These are phyloP conservation scores for Sycophila texana DNA, from an alignment of 2,888 invertebrate species.

Conservation along the genomic window DNA sequence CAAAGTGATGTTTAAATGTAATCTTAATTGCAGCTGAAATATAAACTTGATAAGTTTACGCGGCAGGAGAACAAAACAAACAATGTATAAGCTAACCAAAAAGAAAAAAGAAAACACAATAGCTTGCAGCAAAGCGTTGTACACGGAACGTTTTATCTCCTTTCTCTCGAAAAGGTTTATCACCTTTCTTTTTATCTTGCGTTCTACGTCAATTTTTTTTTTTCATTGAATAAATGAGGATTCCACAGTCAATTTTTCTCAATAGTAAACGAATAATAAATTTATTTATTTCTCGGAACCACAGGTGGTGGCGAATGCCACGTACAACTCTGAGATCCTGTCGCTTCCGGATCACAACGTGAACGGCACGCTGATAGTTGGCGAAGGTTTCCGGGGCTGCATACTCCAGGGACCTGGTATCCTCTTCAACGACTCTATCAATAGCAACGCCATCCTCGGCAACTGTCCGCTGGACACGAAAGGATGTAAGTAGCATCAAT, in stretches of 20 bases:
- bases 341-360: slow-evolving; percentile 84
- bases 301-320: slow-evolving; percentile 86
- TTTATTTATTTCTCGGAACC: slow-evolving; percentile 43
- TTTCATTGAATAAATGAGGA: no score
- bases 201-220: not conserved
- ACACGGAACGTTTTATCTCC: no score
- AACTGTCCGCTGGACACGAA: slow-evolving; percentile 85
- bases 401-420: slow-evolving; percentile 91
- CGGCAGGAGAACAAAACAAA: no score
- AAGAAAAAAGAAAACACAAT: no score
- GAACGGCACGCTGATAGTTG: slow-evolving; percentile 86
- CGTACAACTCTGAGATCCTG: slow-evolving; percentile 86
- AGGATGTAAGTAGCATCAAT: slow-evolving; percentile 79
- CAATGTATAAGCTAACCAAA: no score
- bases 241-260: not conserved
- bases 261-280: not conserved
- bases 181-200: slow-evolving; percentile 1
- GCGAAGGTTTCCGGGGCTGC: slow-evolving; percentile 89
- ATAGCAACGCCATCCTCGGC: slow-evolving; percentile 85
- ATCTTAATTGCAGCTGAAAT: no score
- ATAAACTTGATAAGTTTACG: no score
- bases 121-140: no score
- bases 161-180: not conserved
- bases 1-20: no score
- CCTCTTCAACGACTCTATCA: slow-evolving; percentile 82